phyloP scores from a whole-genome alignment of 2,797 vertebrate genomes.

The Epinephelus coioides region DNA sequence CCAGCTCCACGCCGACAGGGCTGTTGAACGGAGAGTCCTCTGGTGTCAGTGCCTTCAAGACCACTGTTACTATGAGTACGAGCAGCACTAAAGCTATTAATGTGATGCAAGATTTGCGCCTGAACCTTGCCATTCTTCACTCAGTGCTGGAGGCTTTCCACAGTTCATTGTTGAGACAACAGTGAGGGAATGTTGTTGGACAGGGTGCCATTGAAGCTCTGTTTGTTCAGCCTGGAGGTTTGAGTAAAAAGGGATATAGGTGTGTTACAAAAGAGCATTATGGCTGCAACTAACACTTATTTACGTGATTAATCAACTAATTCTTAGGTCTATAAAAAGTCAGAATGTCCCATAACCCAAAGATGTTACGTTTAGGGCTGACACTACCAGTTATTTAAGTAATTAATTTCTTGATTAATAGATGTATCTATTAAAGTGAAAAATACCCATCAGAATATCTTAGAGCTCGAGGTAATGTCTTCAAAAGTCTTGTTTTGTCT shows the following conservation, averaged over 20 bases:
- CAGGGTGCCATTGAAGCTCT: conserved; percentile 24
- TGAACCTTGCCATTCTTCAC: conserved; percentile 93
- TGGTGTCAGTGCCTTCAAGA: conserved; percentile 90
- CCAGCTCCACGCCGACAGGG: conserved; percentile 84
- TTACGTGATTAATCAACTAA: neutral
- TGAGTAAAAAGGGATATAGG: conserved; percentile 21
- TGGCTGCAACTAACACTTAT: neutral
- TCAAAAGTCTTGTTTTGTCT: neutral
- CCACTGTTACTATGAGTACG: conserved; percentile 89
- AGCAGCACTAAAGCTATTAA: conserved; percentile 89
- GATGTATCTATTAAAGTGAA: neutral
- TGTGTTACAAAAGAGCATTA: neutral
- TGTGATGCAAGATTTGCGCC: conserved; percentile 90
- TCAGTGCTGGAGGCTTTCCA: conserved; percentile 40
- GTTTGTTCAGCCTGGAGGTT: conserved; percentile 44
- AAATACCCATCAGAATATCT: neutral
- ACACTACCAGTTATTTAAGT: neutral
- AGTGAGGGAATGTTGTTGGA: conserved; percentile 15
- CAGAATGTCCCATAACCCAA: neutral
- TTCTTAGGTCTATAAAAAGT: neutral
- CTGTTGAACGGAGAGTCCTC: conserved; percentile 86
- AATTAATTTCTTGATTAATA: neutral
- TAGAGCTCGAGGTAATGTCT: neutral
- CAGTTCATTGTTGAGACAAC: conserved; percentile 62
- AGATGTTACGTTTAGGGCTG: neutral